Evolutionary conservation across 2,888 invertebrate species (phyloP), one percentile per base, ranked within the genome.

Genomic region (Cepaea hortensis): DNA sequence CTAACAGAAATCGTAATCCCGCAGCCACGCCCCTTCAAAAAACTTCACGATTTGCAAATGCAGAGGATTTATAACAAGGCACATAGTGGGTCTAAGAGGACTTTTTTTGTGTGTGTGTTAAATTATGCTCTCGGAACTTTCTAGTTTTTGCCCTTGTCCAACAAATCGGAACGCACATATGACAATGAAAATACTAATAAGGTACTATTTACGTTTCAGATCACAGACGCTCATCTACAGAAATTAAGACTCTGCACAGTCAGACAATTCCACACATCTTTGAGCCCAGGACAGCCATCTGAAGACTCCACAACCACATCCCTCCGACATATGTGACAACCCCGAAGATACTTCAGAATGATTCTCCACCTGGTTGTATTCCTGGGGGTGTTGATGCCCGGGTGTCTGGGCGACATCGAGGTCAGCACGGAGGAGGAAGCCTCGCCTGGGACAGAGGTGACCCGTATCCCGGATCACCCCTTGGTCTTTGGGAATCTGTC

Each of bases 381-480:
- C 11, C 46, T 80, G 15, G 46, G 20, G 11, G 0, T 62, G 15
- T 18, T 35, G 11, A 23, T 35, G 3, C 4, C 20, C 13, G 3
- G 48, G 55, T 77, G 65, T 50, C 35, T 50, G 11, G 85, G 79
- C 6, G 87, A 88, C 62, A 80, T 88, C 13, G 83, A 87, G 50
- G 85, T 87, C n/a, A 85, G 35, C 80, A 84, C 85, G 7, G 75
- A 79, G 35, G 92, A 92, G 80, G 91, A 92, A 61, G 81, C 86
- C 20, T 84, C 86, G 0, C 80, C 85, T 6, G 88, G 89, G 18
- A 90, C 87, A 48, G 87, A 86, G n/a, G 89, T 92, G 23, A 92
- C 91, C 35, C 90, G 90, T 82, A 84, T 92, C 7, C 89, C 89
- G 15, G 87, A 89, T 35, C 91, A 91, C 82, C 89, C 89, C 23